These are phyloP conservation scores for Siphonodentalium dalli DNA, from an alignment of 2,888 invertebrate genomes.

Conservation along the genomic window DNA sequence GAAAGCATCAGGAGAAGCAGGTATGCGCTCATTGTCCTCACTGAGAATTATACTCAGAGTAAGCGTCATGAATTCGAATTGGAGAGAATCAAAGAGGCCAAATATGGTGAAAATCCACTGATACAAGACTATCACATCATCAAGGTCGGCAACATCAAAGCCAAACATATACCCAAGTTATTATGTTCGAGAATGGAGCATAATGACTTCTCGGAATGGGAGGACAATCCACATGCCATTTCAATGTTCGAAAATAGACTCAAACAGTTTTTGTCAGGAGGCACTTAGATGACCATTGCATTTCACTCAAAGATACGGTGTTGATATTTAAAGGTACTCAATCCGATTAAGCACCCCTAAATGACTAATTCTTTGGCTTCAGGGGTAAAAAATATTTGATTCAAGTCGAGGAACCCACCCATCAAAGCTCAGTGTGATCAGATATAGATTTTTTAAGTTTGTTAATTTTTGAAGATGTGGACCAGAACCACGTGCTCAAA, in stretches of 20 bases:
- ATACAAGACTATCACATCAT: conserved; percentile 33
- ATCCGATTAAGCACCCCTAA: too few species aligned
- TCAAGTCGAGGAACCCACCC: too few species aligned
- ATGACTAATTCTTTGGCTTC: too few species aligned
- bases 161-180: conserved; percentile 26
- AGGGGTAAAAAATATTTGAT: too few species aligned
- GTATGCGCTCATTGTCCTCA: conserved; percentile 35
- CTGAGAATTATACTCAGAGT: conserved; percentile 27
- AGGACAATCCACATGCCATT: conserved; percentile 24
- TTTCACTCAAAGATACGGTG: too few species aligned
- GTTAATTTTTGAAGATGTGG: too few species aligned
- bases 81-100: conserved; percentile 15
- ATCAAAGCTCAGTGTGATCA: too few species aligned
- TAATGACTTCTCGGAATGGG: conserved; percentile 33
- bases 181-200: conserved; percentile 29
- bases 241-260: conserved; percentile 27
- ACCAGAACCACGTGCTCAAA: too few species aligned
- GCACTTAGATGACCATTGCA: too few species aligned
- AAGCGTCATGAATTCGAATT: conserved; percentile 30
- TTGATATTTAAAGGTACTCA: too few species aligned
- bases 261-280: too few species aligned
- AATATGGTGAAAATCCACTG: conserved; percentile 12
- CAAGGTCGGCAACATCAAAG: conserved; percentile 25
- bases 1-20: conserved; percentile 31
- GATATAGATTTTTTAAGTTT: too few species aligned